These are phyloP conservation scores for Eudyptes chrysolophus DNA, from an alignment of 2,113 vertebrate genomes.

Conservation along the genomic window DNA sequence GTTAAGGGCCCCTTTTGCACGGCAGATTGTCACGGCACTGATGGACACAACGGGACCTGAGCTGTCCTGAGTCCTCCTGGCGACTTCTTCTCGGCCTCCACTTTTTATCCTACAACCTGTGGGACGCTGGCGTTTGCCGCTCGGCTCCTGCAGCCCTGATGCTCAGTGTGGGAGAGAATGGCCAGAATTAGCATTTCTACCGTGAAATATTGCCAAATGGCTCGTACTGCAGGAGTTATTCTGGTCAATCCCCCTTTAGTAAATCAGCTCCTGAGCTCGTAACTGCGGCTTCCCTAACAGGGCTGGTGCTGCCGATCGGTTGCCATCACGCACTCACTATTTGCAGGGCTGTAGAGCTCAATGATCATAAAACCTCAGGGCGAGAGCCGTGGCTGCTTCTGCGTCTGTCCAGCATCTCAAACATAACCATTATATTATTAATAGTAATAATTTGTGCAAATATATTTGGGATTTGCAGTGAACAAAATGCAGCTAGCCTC, in stretches of 20 bases:
- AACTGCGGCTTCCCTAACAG: not conserved
- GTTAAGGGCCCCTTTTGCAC: not conserved
- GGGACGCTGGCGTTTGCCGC: rapidly evolving
- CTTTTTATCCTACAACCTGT: not conserved
- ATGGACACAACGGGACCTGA: not conserved
- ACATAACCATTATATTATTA: not conserved
- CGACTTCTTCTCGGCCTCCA: not conserved
- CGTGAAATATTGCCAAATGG: not conserved
- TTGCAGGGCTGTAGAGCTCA: not conserved
- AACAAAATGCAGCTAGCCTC: not conserved
- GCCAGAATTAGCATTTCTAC: not conserved
- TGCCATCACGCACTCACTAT: not conserved
- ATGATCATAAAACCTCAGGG: not conserved
- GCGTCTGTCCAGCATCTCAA: not conserved
- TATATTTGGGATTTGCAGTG: not conserved
- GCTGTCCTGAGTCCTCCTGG: not conserved
- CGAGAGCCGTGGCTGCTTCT: not conserved
- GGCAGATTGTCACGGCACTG: not conserved
- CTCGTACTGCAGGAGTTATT: not conserved
- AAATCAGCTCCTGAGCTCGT: not conserved
- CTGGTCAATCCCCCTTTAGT: not conserved
- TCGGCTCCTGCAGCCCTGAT: not conserved
- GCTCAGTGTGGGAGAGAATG: not conserved
- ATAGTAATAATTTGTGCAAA: slow-evolving; percentile 12
- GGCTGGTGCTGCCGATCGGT: not conserved